A percentile compares a stretch with the other conserved stretches of the same genome.
phyloP scores from a whole-genome alignment of 2,797 vertebrate genomes.

The Glyptemys insculpta region DNA sequence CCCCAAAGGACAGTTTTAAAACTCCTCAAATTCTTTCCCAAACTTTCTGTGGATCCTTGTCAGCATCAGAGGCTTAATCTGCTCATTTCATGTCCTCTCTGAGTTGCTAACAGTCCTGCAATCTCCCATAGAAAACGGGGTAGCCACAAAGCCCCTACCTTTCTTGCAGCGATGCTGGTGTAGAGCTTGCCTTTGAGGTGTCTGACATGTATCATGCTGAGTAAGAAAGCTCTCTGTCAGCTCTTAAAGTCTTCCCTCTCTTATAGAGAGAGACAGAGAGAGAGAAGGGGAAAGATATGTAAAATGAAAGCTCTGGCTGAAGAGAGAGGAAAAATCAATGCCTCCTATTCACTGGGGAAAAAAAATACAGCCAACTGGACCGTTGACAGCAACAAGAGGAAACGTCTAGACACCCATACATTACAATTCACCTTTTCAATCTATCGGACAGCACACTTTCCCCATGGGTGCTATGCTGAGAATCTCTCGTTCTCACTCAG shows the following conservation, averaged over 20 bases:
- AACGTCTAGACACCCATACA: slow-evolving; percentile 63
- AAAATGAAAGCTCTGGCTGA: slow-evolving; percentile 67
- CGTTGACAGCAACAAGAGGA: slow-evolving; percentile 72
- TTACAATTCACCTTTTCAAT: slow-evolving; percentile 74
- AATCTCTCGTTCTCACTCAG: slow-evolving; percentile 59
- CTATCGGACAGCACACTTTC: slow-evolving; percentile 42
- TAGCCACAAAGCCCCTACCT: slow-evolving; percentile 67
- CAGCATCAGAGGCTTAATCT: slow-evolving; percentile 5
- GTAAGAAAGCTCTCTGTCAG: slow-evolving; percentile 67
- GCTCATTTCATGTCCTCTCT: background rate
- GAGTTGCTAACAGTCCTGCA: slow-evolving; percentile 24
- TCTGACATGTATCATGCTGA: slow-evolving; percentile 78
- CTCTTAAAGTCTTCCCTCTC: slow-evolving; percentile 42
- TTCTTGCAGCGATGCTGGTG: slow-evolving; percentile 71
- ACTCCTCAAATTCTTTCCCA: slow-evolving; percentile 48
- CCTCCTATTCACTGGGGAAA: slow-evolving; percentile 68
- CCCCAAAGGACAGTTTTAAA: background rate
- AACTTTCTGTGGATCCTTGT: slow-evolving; percentile 73
- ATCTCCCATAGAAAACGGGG: slow-evolving; percentile 31
- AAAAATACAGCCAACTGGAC: slow-evolving; percentile 68
- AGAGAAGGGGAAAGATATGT: slow-evolving; percentile 50
- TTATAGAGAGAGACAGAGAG: slow-evolving; percentile 39
- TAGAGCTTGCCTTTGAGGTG: slow-evolving; percentile 73
- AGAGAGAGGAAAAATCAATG: slow-evolving; percentile 72
- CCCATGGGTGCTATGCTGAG: slow-evolving; percentile 48